Evolutionary conservation across 2,113 vertebrate species (phyloP).

Genomic region (Larimichthys crocea): DNA sequence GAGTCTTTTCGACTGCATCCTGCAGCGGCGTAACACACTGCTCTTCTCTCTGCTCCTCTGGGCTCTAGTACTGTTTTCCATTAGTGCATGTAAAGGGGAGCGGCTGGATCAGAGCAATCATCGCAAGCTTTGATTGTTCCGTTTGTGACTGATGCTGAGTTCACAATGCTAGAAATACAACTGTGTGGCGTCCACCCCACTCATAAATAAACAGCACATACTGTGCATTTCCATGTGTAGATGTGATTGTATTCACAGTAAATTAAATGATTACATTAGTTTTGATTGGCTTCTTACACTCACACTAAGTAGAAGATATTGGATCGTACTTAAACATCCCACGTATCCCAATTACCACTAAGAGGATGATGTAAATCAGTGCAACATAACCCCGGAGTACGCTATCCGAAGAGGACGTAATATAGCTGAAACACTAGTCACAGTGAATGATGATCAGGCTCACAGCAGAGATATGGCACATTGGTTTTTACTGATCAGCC

Average conservation of each 20-base stretch:
- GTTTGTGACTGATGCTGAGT: constrained; percentile 5
- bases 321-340: not conserved
- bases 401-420: not conserved
- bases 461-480: not conserved
- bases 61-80: constrained; percentile 33
- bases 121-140: constrained; percentile 33
- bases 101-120: constrained; percentile 8
- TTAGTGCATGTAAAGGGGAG: constrained; percentile 24
- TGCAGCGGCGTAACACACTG: constrained; percentile 38
- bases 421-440: not conserved
- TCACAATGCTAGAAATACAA: not conserved
- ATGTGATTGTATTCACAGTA: not conserved
- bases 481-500: not conserved
- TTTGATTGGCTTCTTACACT: not conserved
- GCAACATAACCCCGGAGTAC: not conserved
- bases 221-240: not conserved
- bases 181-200: not conserved
- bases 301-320: not conserved
- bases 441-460: not conserved
- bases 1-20: constrained; percentile 50
- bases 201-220: not conserved
- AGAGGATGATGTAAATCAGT: not conserved
- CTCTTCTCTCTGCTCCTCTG: constrained; percentile 27
- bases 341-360: not conserved
- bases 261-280: not conserved